phyloP scores from a whole-genome alignment of 1,140 invertebrate species.

The Mya arenaria region DNA sequence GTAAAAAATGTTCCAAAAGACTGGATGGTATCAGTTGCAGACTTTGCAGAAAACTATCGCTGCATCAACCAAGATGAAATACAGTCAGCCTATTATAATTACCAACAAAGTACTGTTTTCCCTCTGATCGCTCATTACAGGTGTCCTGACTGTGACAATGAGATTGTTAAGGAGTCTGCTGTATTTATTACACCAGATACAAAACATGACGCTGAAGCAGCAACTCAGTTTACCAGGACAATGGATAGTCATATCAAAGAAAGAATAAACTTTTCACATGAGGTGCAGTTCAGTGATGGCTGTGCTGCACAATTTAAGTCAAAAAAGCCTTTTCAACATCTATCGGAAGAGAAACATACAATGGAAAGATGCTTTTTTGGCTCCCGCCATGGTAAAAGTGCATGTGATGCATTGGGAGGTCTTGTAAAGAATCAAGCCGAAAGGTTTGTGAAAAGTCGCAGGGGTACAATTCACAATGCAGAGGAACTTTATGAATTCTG shows the following conservation, averaged over 20 bases:
- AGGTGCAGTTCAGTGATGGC: too few species aligned
- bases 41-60: constrained; percentile 48
- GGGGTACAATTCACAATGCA: too few species aligned
- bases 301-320: too few species aligned
- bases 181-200: constrained; percentile 13
- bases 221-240: background rate
- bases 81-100: constrained; percentile 2
- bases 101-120: background rate
- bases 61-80: constrained; percentile 38
- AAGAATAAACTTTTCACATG: too few species aligned
- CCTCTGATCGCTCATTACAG: constrained; percentile 7
- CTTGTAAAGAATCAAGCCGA: too few species aligned
- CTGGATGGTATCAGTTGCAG: constrained; percentile 8
- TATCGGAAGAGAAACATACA: too few species aligned
- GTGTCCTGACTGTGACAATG: background rate
- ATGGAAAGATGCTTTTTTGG: too few species aligned
- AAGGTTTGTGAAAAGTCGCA: too few species aligned
- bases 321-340: too few species aligned
- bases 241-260: background rate
- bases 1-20: constrained; percentile 6
- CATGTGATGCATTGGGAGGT: too few species aligned
- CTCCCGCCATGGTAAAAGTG: too few species aligned
- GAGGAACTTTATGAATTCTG: too few species aligned
- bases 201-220: constrained; percentile 5
- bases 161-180: background rate